phyloP scores from a whole-genome alignment of 53 echinoderm and acorn worm genomes.

The Holothuria leucospilota region DNA sequence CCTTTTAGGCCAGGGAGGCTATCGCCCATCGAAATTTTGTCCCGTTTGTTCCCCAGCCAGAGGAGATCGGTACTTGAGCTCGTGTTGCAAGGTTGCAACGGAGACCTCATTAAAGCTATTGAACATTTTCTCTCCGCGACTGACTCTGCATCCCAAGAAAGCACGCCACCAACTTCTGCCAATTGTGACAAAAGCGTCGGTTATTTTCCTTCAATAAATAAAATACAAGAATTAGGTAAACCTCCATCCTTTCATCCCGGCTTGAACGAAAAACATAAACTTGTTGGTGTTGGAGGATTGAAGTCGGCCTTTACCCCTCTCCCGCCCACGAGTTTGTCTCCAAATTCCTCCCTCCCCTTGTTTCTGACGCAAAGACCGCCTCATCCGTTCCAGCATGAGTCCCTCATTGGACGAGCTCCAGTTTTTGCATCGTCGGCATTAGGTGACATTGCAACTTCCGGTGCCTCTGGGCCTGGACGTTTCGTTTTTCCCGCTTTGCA shows the following conservation, averaged over 20 bases:
- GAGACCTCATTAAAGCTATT: constrained; percentile 96
- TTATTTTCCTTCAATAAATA: constrained; percentile 25
- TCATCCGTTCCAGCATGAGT: constrained; percentile 89
- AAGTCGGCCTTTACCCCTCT: constrained; percentile 98
- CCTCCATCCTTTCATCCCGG: constrained; percentile 75
- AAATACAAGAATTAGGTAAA: constrained; percentile 35
- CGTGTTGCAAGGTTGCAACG: constrained; percentile 96
- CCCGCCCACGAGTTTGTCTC: constrained; percentile 85
- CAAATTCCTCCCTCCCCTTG: constrained; percentile 71
- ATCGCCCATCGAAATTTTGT: constrained; percentile 92
- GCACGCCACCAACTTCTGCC: neutral
- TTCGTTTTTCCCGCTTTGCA: constrained; percentile 95
- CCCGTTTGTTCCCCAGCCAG: constrained; percentile 89
- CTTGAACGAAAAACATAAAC: constrained; percentile 73
- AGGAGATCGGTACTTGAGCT: constrained; percentile 91
- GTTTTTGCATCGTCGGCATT: constrained; percentile 83
- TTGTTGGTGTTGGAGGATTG: constrained; percentile 72
- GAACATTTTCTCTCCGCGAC: constrained; percentile 95
- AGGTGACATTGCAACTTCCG: constrained; percentile 70
- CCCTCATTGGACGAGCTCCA: constrained; percentile 87
- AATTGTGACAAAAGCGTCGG: constrained; percentile 15
- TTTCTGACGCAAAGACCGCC: constrained; percentile 92
- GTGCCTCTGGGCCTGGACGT: constrained; percentile 63
- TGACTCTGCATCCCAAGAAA: constrained; percentile 50
- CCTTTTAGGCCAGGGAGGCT: constrained; percentile 93